These are phyloP conservation scores for Columbina picui DNA, from an alignment of 2,113 vertebrate genomes.

Conservation along the genomic window DNA sequence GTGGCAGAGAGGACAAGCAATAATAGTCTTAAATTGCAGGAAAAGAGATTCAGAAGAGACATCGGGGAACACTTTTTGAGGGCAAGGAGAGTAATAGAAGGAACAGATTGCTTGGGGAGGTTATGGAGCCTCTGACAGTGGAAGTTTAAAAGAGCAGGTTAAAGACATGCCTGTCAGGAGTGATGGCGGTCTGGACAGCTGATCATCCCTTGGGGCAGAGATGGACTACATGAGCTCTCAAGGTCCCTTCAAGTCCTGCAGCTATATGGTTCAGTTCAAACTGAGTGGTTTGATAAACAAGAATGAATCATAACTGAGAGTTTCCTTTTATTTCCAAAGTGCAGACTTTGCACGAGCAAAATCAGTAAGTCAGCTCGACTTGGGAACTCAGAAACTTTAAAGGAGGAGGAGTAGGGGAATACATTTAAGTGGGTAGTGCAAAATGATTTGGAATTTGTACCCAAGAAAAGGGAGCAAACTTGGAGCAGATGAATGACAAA, in stretches of 20 bases:
- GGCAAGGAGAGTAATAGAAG: neutral
- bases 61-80: constrained; percentile 27
- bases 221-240: neutral
- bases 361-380: neutral
- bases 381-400: neutral
- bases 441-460: neutral
- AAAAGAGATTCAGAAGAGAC: constrained; percentile 55
- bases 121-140: neutral
- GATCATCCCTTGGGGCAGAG: constrained; percentile 8
- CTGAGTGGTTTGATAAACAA: neutral
- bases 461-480: neutral
- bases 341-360: neutral
- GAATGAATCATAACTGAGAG: neutral
- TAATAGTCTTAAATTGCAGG: constrained; percentile 19
- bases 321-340: constrained; percentile 2
- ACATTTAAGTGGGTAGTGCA: neutral
- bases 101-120: constrained; percentile 19
- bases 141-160: constrained; percentile 5
- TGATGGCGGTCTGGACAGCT: constrained; percentile 32
- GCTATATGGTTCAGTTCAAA: neutral
- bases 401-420: neutral
- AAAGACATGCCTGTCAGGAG: constrained; percentile 31
- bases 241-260: constrained; percentile 1
- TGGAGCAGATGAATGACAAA: neutral
- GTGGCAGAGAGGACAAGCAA: neutral